phyloP scores from a whole-genome alignment of 2,113 vertebrate species.

The Trinectes maculatus region DNA sequence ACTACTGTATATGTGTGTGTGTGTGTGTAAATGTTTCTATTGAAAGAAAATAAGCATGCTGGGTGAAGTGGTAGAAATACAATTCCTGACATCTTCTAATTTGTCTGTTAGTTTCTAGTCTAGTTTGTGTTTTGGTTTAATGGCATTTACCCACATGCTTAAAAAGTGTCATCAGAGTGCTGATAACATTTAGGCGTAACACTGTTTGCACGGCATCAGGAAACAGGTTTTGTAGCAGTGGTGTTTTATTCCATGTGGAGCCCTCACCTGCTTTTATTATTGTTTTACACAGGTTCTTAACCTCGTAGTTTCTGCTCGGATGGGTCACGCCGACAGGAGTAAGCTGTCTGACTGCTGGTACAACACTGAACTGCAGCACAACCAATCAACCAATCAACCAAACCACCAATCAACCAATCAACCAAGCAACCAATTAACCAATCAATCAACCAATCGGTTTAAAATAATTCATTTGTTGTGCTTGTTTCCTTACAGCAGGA shows the following conservation, averaged over 20 bases:
- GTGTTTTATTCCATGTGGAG: background rate
- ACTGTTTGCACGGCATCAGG: background rate
- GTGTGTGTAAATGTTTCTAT: too few relatives aligned
- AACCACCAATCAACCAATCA: background rate
- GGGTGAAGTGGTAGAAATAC: background rate
- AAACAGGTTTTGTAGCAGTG: background rate
- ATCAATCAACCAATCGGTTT: background rate
- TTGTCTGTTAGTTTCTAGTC: too few relatives aligned
- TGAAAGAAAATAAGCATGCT: background rate
- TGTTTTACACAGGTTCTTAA: constrained; percentile 7
- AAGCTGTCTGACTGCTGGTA: too few relatives aligned
- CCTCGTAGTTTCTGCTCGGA: too few relatives aligned
- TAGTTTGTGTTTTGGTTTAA: background rate
- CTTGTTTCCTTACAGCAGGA: background rate
- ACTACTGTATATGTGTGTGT: too few relatives aligned
- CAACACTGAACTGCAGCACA: too few relatives aligned
- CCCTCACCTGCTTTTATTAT: background rate
- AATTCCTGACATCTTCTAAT: too few relatives aligned
- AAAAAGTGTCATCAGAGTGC: background rate
- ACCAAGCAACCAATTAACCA: background rate
- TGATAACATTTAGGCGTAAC: background rate
- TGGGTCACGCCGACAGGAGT: too few relatives aligned
- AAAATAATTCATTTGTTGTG: constrained; percentile 3
- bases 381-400: background rate
- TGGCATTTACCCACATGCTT: background rate